Base-by-base conservation (phyloP, 2,888 invertebrate genomes). In the Teleogryllus oceanicus region DNA sequence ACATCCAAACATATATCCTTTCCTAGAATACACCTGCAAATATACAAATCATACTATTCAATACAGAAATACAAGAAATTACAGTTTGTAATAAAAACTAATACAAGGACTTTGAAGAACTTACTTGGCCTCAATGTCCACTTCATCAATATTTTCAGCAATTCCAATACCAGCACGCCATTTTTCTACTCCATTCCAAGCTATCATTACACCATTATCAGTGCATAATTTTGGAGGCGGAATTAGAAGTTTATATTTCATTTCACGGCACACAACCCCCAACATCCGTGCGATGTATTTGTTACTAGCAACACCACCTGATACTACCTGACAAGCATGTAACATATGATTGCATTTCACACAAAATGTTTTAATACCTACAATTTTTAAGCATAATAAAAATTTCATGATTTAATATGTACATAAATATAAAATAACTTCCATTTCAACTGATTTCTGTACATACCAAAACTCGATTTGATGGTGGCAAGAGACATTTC, bases 201-300 rank as follows among this genome's bases (percentile, higher is more conserved):
- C 99, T 84, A 99, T 96, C 99, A 99, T 99, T 51, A 97, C 91
- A 11, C 99, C 99, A 90, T 99, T 99, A 87, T 99, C 99, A 0
- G 97, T 97, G 86, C 99, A 99, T 13, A 97, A 90, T 85, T 91
- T 90, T 37, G 94, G 92, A 4, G 96, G 94, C 18, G 98, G 97
- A 80, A 94, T 90, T 80, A 91, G 89, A 8, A 95, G 88, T 84
- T 88, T 88, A 84, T 92, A 95, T 1, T 89, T 90, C 84, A 90
- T 89, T 83, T 91, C 89, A 20, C 89, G 85, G 83, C 95, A 94
- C 82, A 97, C 86, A 78, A 91, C 87, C 84, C 90, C 85, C 21
- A 99, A 87, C 78, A 92, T 92, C 83, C 90, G 88, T 78, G 91
- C 92, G 79, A 99, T 92, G 85, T 92, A 94, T 86, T 93, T 89